Conservation (phyloP, 2,113 vertebrate species). For the Toxotes jaculatrix region DNA sequence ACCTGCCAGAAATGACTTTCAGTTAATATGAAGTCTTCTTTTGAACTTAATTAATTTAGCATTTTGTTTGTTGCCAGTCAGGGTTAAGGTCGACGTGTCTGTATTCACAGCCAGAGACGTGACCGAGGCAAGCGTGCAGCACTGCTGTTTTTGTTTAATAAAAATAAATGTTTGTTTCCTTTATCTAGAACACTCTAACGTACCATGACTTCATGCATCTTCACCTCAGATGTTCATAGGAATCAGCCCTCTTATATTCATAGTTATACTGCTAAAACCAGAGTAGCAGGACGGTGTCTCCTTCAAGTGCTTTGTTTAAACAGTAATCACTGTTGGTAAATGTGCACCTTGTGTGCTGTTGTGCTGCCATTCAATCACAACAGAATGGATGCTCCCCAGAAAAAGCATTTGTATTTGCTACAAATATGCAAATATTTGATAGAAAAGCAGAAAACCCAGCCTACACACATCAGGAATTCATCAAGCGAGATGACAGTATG, state of each 20-base stretch:
- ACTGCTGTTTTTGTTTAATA: no score
- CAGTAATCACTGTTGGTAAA: background rate
- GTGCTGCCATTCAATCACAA: constrained; percentile 3
- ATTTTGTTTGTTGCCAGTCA: background rate
- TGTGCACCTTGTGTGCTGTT: constrained; percentile 31
- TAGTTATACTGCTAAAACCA: background rate
- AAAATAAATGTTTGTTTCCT: background rate
- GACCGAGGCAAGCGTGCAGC: background rate
- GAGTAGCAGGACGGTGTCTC: background rate
- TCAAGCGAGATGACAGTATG: constrained; percentile 5
- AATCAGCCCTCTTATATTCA: background rate
- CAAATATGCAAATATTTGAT: constrained; percentile 34
- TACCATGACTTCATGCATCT: background rate
- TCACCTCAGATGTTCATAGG: no score
- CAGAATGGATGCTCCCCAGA: constrained; percentile 11
- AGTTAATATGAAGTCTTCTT: background rate
- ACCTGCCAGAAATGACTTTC: background rate
- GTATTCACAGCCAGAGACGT: background rate
- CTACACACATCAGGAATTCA: constrained; percentile 19
- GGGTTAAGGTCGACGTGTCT: background rate
- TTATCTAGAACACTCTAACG: background rate
- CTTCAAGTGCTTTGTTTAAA: constrained; percentile 13
- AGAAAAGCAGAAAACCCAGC: background rate
- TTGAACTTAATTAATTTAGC: background rate
- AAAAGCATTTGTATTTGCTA: constrained; percentile 7